Evolutionary conservation across 2,888 invertebrate genomes (phyloP).

Genomic region (Tenthredo mesomela): DNA sequence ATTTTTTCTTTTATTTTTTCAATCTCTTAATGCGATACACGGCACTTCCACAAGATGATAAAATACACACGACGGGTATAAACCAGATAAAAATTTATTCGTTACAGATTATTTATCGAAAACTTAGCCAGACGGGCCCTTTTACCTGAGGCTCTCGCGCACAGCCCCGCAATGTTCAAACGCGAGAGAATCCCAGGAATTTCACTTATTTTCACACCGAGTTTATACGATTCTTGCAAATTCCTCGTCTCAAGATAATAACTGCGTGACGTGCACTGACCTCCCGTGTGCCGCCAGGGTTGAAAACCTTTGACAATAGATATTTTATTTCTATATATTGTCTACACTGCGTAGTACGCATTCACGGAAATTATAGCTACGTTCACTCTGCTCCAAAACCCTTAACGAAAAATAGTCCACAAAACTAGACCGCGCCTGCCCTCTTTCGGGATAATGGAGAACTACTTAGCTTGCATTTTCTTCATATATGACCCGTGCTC

Average conservation of each 20-base stretch:
- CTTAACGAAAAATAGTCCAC: not conserved
- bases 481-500: constrained; percentile 3
- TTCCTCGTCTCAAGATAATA: constrained; percentile 67
- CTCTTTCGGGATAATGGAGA: not conserved
- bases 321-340: not conserved
- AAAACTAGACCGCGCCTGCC: not conserved
- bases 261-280: constrained; percentile 76
- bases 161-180: constrained; percentile 61
- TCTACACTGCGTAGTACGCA: not conserved
- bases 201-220: constrained; percentile 59
- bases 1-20: constrained; percentile 54
- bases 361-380: not conserved
- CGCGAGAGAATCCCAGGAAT: constrained; percentile 65
- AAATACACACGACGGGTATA: constrained; percentile 37
- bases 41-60: constrained; percentile 15
- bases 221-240: constrained; percentile 55
- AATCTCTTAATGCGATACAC: constrained; percentile 31
- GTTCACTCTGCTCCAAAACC: constrained; percentile 4
- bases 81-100: constrained; percentile 43
- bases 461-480: not conserved
- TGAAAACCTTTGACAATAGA: constrained; percentile 30
- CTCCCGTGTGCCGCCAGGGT: constrained; percentile 63
- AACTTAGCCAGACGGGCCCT: constrained; percentile 42
- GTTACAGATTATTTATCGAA: constrained; percentile 23
- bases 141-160: constrained; percentile 57